Evolutionary conservation across 2,888 invertebrate genomes (phyloP), one percentile per base, ranked within the genome.

Genomic region (Apodemia hepburni): DNA sequence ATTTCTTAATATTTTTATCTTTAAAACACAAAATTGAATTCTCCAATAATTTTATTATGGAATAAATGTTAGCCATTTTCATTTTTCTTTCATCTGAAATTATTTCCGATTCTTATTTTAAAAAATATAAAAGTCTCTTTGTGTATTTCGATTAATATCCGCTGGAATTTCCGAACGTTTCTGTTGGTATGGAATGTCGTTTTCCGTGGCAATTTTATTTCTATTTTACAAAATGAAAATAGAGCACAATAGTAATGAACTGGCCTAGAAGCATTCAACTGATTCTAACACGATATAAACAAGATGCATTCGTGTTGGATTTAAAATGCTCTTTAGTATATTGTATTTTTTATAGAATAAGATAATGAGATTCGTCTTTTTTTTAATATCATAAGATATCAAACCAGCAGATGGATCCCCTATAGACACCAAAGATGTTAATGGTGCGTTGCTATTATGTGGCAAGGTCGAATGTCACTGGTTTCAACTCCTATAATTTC

Each of bases 171-270:
- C 73, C 66, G 71, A 69, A 68, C 67, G 65, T 58, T 62, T 67
- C 65, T 62, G 66, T 65, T 69, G 67, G 69, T 66, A 70, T 69
- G 70, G 65, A 72, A 66, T 71, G 75, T 22, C 54, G 15, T 51
- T 51, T 54, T 54, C 54, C 74, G 78, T 74, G 74, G 27, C 54
- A 15, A 73, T 82, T 78, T 77, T 76, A 69, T 70, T 70, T 74
- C 69, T 68, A 47, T 58, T 64, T 71, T 74, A 73, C 75, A 73
- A 76, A 78, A 78, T 75, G 75, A 74, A 76, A 75, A 75, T 75
- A 78, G 75, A 76, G 75, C 76, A 75, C 74, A 79, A 72, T 79
- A 76, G 78, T 84, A 84, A 84, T 83, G 82, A 83, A 83, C 78
- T 78, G 75, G 76, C 77, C 77, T 79, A 78, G 76, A 71, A 78